These are phyloP conservation scores for Pseudolaguvia tuberculata DNA, from an alignment of 2,113 vertebrate genomes.

Conservation along the genomic window DNA sequence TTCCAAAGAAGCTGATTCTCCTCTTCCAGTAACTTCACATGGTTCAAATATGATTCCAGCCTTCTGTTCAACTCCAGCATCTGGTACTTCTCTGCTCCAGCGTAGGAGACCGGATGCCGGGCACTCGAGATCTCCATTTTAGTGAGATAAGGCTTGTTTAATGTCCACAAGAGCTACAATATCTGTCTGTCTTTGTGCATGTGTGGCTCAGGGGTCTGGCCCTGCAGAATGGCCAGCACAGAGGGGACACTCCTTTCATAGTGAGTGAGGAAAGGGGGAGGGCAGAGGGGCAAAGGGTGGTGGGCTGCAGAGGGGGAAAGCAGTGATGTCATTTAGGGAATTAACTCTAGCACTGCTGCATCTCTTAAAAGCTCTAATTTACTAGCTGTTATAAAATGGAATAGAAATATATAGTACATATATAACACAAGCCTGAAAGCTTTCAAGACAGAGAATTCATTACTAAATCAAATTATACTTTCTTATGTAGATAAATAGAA, in stretches of 20 bases:
- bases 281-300: conserved; percentile 46
- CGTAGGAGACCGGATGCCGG: conserved; percentile 33
- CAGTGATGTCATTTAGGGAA: conserved; percentile 55
- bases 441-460: not conserved
- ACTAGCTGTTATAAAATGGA: not conserved
- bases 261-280: conserved; percentile 46
- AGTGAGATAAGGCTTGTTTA: not conserved
- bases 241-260: conserved; percentile 63
- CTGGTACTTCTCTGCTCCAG: conserved; percentile 80
- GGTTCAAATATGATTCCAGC: conserved; percentile 81
- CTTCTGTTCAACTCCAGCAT: conserved; percentile 90
- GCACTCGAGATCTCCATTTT: conserved; percentile 61
- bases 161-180: conserved; percentile 14
- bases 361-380: not conserved
- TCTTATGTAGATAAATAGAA: not conserved
- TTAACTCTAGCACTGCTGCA: conserved; percentile 63
- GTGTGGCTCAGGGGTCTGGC: conserved; percentile 35
- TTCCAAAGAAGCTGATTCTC: conserved; percentile 76
- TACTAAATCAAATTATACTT: not conserved
- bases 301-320: conserved; percentile 23
- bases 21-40: conserved; percentile 84
- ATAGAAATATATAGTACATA: not conserved
- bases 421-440: not conserved
- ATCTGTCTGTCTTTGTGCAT: conserved; percentile 32
- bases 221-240: conserved; percentile 49